Evolutionary conservation across 1,140 invertebrate species (phyloP).

Genomic region (Eciton burchellii): DNA sequence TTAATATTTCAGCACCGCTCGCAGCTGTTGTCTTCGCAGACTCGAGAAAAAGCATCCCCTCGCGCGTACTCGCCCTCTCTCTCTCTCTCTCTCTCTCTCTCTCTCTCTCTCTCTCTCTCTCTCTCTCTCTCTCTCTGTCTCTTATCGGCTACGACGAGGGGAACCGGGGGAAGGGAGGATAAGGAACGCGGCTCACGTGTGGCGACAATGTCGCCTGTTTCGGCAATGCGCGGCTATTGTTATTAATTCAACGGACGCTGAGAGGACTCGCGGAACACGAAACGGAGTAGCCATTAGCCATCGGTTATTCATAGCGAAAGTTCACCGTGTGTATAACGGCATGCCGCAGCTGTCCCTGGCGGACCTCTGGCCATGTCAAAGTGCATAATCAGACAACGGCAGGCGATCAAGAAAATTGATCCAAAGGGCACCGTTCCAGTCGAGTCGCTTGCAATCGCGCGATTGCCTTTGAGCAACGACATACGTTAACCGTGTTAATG

Average conservation of each 20-base stretch:
- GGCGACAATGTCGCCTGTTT: conserved; percentile 46
- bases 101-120: too few relatives aligned
- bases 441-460: not conserved
- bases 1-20: conserved; percentile 73
- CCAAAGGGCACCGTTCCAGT: conserved; percentile 8
- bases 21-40: conserved; percentile 78
- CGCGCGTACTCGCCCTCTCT: too few relatives aligned
- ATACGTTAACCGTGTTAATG: too few relatives aligned
- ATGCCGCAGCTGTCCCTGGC: conserved; percentile 26
- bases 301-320: conserved; percentile 73
- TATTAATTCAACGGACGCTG: conserved; percentile 74
- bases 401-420: conserved; percentile 26
- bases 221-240: conserved; percentile 61
- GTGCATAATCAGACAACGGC: not conserved
- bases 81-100: too few relatives aligned
- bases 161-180: too few relatives aligned
- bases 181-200: not conserved
- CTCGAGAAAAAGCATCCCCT: conserved; percentile 63
- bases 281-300: conserved; percentile 66
- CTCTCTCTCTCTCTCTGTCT: too few relatives aligned
- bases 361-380: not conserved
- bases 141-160: conserved; percentile 5
- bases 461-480: not conserved
- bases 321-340: conserved; percentile 47
- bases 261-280: conserved; percentile 62